Evolutionary conservation across 2,797 vertebrate species (phyloP), one percentile per base, ranked within the genome.

Genomic region (Emys orbicularis): DNA sequence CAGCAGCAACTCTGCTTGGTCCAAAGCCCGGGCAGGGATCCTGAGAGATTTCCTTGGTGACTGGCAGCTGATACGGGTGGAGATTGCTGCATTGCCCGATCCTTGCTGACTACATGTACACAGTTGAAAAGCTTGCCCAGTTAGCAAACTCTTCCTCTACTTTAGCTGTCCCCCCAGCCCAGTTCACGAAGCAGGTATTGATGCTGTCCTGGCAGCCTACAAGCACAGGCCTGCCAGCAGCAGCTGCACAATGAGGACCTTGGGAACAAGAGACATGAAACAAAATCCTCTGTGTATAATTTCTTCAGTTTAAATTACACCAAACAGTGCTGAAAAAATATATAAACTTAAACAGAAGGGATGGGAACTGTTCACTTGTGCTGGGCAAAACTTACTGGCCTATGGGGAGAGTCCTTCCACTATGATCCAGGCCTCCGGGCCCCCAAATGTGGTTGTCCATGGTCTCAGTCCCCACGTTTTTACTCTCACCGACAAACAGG

Each of bases 401-500:
- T 12, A 98, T 99, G 8, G 99, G 99, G 61, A 99, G 98, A 2
- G 99, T 99, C 94, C 99, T 98, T 37, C 98, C 98, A 0, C 97
- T 98, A 82, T 98, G 99, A 97, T 99, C 99, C 49, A 98, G 84
- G 9, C 99, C 99, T 1, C 99, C 99, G 0, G 98, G 99, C 2
- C 99, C 99, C 99, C 99, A 99, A 96, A 98, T 97, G 21, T 97
- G 97, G 3, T 98, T 98, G 96, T 99, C 98, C 68, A 97, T 97
- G 2, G 96, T 97, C 27, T 98, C 98, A 0, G 98, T 99, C 76
- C 99, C 99, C 50, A 98, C 98, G 61, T 99, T 99, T 49, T 98
- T 98, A 23, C 99, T 99, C 98, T 99, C 99, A 0, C 99, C 99
- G 4, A 99, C 99, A 96, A 99, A 99, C 87, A 99, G 93, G 25